Evolutionary conservation across 2,113 vertebrate genomes (phyloP), one percentile per base, ranked within the genome.

Genomic region (Hyla sarda): DNA sequence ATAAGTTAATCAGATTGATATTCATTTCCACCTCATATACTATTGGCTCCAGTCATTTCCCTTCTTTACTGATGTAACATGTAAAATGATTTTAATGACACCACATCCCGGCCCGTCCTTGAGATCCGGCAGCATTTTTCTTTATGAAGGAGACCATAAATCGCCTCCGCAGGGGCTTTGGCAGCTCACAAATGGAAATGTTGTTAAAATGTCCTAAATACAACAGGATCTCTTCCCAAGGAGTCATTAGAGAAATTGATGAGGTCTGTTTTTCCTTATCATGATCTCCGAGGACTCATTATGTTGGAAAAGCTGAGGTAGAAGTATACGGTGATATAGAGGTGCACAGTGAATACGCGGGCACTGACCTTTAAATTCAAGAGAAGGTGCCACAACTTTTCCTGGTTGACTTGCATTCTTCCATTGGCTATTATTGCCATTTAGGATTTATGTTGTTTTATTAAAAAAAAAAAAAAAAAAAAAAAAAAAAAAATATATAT

Each of bases 201-300:
- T 87, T 91, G 88, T 91, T 92, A 90, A 92, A 92, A 88, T 85
- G 85, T 89, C 90, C 89, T 93, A 93, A 94, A 94, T 94, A 93
- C 91, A 82, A 89, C 82, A 83, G 72, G 74, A 85, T 71, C 76
- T 89, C 86, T 90, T 91, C 90, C 86, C 67, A 89, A 92, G 91
- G 89, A 89, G 88, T 92, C 93, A 90, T 93, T 93, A 93, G 89
- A 90, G 87, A 91, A 93, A 93, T 91, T 92, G 92, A 95, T 91
- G 91, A 92, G 88, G 82, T 85, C 90, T 92, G 89, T 92, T 93
- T 93, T 92, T 90, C 92, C 91, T 91, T 77, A 88, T 91, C 80
- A 87, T 28, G 84, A 28, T 88, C 88, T 93, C 90, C 30, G 25
- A 92, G 84, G 89, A 85, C 85, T 90, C 83, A 87, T 92, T 91